phyloP scores from a whole-genome alignment of 1,140 invertebrate genomes.

The Portunus trituberculatus region DNA sequence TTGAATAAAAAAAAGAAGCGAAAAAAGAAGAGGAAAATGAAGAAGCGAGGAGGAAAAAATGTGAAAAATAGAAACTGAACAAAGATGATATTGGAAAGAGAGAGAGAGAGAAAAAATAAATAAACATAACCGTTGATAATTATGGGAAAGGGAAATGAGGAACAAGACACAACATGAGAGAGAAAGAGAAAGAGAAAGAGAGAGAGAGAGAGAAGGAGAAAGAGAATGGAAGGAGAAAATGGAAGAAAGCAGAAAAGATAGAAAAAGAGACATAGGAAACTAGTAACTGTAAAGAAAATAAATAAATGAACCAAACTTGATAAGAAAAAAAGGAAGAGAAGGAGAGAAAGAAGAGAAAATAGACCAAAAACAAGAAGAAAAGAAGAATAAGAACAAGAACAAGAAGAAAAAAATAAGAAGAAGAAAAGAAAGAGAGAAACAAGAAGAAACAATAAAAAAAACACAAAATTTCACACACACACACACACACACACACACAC shows the following conservation, averaged over 20 bases:
- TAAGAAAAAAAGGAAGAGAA: background rate
- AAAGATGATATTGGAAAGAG: too few species aligned
- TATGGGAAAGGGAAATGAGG: too few species aligned
- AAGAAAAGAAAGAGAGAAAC: background rate
- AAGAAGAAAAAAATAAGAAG: background rate
- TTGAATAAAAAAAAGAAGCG: background rate
- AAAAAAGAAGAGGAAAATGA: background rate
- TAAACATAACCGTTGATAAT: too few species aligned
- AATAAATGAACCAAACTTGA: too few species aligned
- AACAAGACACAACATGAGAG: too few species aligned
- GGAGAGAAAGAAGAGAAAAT: background rate
- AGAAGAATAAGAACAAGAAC: too few species aligned
- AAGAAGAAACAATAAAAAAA: too few species aligned
- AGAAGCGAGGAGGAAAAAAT: too few species aligned
- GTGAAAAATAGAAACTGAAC: too few species aligned
- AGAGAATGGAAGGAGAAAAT: background rate
- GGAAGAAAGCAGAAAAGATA: background rate
- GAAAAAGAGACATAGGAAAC: background rate
- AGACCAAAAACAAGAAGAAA: background rate
- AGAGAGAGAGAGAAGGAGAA: background rate
- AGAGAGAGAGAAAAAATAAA: too few species aligned
- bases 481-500: constrained; percentile 16
- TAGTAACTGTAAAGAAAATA: too few species aligned
- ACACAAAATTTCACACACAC: too few species aligned
- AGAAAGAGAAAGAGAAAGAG: background rate